These are phyloP conservation scores for Cheilosia soror DNA, from an alignment of 2,888 invertebrate species.

Conservation along the genomic window DNA sequence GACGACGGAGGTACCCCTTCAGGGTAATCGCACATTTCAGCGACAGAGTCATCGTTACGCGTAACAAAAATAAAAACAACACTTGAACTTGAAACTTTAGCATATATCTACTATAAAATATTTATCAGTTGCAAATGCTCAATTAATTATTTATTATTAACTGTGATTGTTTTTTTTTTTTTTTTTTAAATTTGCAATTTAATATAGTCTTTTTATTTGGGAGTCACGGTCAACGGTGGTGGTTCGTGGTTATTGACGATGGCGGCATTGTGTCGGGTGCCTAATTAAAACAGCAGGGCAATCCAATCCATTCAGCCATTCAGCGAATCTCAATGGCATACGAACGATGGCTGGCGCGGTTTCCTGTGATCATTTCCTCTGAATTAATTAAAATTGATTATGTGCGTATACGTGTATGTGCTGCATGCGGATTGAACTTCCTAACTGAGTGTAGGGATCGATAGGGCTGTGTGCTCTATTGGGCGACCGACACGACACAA, in stretches of 20 bases:
- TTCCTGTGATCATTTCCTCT: constrained; percentile 75
- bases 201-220: constrained; percentile 28
- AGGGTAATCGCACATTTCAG: constrained; percentile 49
- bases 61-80: constrained; percentile 37
- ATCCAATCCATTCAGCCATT: constrained; percentile 54
- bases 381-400: constrained; percentile 74
- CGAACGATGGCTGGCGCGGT: constrained; percentile 51
- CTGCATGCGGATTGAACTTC: constrained; percentile 56
- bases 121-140: constrained; percentile 49
- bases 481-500: not conserved
- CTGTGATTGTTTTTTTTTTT: constrained; percentile 1
- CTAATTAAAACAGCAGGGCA: constrained; percentile 61
- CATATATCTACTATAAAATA: constrained; percentile 26
- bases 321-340: constrained; percentile 41
- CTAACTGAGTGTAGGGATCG: constrained; percentile 28
- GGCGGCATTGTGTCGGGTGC: constrained; percentile 35
- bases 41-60: constrained; percentile 20
- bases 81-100: constrained; percentile 55
- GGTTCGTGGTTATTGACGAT: not conserved
- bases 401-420: constrained; percentile 49
- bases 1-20: constrained; percentile 21
- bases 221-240: constrained; percentile 46
- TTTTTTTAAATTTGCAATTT: constrained; percentile 32
- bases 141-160: constrained; percentile 15
- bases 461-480: constrained; percentile 9